Conservation (phyloP, 37 sponge, comb jelly and placozoan genomes). For the Geodia barretti region DNA sequence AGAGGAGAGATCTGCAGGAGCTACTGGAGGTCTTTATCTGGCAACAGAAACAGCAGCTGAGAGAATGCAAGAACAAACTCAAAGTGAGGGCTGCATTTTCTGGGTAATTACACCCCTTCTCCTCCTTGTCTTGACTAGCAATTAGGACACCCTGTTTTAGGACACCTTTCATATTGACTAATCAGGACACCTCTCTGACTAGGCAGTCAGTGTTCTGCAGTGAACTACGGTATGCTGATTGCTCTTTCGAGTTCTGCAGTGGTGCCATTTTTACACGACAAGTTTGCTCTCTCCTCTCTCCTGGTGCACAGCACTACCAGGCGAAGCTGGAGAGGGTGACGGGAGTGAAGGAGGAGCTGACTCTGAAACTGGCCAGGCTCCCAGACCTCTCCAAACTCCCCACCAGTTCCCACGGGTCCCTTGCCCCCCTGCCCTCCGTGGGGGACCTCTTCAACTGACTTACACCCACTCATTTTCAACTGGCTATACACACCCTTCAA, state of each 20-base stretch:
- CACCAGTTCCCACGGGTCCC: conserved; percentile 22
- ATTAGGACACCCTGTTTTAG: too few species aligned
- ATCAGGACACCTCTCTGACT: too few species aligned
- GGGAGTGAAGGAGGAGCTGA: conserved; percentile 76
- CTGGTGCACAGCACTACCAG: conserved; percentile 71
- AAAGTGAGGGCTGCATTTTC: conserved; percentile 24
- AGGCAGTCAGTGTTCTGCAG: too few species aligned
- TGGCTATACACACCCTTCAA: background rate
- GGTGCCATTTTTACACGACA: too few species aligned
- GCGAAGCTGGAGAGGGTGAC: conserved; percentile 73
- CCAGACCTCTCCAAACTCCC: conserved; percentile 87
- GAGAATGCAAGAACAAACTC: conserved; percentile 52
- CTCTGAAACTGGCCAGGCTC: conserved; percentile 88
- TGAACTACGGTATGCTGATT: background rate
- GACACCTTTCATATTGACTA: too few species aligned
- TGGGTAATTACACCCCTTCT: background rate
- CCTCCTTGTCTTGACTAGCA: too few species aligned
- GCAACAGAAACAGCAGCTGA: conserved; percentile 58
- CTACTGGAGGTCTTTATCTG: conserved; percentile 63
- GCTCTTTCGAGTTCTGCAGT: background rate
- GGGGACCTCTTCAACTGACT: conserved; percentile 82
- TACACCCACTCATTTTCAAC: background rate
- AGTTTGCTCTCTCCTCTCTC: too few species aligned
- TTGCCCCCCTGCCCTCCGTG: conserved; percentile 89
- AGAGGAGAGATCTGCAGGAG: conserved; percentile 66